Base-by-base conservation (phyloP, 2,797 vertebrate genomes). In the Sphaeramia orbicularis region DNA sequence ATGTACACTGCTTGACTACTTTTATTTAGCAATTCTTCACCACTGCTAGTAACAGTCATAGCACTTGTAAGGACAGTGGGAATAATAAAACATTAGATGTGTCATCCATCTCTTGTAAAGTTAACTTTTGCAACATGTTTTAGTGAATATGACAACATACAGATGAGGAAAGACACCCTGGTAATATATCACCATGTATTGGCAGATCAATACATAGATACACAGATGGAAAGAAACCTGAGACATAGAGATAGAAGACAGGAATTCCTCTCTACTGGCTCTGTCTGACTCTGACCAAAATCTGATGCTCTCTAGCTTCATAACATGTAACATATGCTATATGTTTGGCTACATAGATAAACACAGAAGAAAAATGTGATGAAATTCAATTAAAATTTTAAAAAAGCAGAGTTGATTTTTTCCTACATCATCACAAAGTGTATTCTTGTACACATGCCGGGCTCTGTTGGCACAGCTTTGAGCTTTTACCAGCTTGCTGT, bases 201-300 rank as follows among this genome's bases (percentile, higher is more conserved):
- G 80, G 88, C 67, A 85, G 76, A 85, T 15, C 2, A 7, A 36
- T 12, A 4, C 7, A 27, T 9, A 27, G 14, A 36, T 12, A 4
- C 7, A 27, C 6, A 27, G 11, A 47, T 1, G 42, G 19, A 62
- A 3, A 37, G 5, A 27, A 1, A n/a, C 5, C 13, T 14, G 10
- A 55, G n/a, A 65, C 15, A 14, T 8, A 21, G n/a, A 32, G 3
- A 4, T 40, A 40, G 15, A 49, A 15, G 61, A 9, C 64, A 35
- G 0, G 83, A 86, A 93, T 90, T 91, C 92, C 94, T 93, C 93
- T 95, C 95, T 94, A 87, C 92, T 96, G 96, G 96, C 95, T 95
- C 93, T 95, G 96, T 95, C 94, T 94, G 95, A 96, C 94, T 92
- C 89, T 96, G 95, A 95, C 95, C 95, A 93, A 88, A 84, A 86